Conservation (phyloP, 2,113 vertebrate species). For the Trematocara unimaculatum region DNA sequence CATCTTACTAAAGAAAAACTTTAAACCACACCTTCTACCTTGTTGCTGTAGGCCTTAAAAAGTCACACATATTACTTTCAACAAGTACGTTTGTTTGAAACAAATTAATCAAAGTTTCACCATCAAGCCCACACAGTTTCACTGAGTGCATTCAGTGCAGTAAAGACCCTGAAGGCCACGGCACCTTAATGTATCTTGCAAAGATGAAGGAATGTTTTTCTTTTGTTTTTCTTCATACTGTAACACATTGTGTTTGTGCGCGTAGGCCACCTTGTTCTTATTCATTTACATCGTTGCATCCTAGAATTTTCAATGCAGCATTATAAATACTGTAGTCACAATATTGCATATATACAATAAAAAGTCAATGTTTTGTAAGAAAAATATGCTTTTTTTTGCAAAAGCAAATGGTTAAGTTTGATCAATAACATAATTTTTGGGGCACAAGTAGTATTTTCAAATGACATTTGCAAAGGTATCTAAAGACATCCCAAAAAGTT, state of each 20-base stretch:
- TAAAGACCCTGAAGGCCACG: not conserved
- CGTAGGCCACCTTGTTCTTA: not conserved
- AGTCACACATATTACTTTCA: not conserved
- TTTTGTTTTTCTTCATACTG: not conserved
- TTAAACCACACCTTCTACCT: not conserved
- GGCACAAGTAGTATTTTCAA: not conserved
- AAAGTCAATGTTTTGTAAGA: not conserved
- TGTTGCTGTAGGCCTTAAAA: not conserved
- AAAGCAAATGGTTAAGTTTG: not conserved
- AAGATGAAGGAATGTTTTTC: not conserved
- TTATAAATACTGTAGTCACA: not conserved
- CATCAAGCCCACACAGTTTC: not conserved
- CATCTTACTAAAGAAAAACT: not conserved
- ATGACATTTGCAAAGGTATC: not conserved
- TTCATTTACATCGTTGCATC: not conserved
- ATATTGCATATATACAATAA: not conserved
- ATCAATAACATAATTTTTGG: not conserved
- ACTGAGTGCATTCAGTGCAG: not conserved
- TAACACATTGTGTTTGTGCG: not conserved
- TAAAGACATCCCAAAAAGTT: not conserved
- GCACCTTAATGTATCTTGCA: not conserved
- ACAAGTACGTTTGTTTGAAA: not conserved
- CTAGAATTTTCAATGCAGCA: not conserved
- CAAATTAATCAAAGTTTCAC: not conserved
- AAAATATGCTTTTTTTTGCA: not conserved